phyloP scores from a whole-genome alignment of 30 jellyfish, hydroid and myxozoan species.

The Hydractinia echinata region DNA sequence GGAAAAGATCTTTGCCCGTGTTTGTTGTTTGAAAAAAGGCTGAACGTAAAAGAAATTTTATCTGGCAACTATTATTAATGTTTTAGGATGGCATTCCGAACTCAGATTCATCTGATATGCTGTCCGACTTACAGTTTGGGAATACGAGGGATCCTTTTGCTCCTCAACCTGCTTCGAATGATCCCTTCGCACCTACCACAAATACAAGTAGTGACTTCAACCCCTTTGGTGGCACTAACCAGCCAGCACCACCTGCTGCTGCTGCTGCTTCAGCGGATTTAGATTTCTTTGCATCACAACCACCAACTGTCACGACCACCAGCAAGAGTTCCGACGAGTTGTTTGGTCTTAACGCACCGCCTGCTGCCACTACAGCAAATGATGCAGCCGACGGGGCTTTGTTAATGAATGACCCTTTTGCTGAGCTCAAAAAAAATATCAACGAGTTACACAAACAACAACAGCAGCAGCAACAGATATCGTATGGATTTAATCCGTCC shows the following conservation, averaged over 20 bases:
- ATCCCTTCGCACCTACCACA: neutral
- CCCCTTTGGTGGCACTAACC: slow-evolving; percentile 16
- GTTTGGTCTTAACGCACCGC: slow-evolving; percentile 4
- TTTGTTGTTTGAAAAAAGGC: too few relatives aligned
- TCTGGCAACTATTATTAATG: neutral
- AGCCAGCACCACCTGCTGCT: neutral
- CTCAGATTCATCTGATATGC: slow-evolving; percentile 27
- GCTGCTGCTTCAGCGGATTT: neutral
- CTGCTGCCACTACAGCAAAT: slow-evolving; percentile 14
- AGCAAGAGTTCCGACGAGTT: neutral
- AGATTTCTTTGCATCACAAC: slow-evolving; percentile 26
- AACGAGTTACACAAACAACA: slow-evolving; percentile 45
- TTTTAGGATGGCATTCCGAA: slow-evolving; percentile 7
- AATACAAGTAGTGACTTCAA: neutral
- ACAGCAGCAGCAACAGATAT: slow-evolving; percentile 23
- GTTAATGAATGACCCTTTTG: slow-evolving; percentile 41
- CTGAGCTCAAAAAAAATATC: slow-evolving; percentile 35
- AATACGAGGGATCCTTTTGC: neutral
- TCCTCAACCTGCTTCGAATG: neutral
- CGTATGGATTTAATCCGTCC: slow-evolving; percentile 17
- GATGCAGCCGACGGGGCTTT: neutral
- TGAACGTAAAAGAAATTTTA: too few relatives aligned
- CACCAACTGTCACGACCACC: neutral
- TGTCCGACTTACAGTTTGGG: slow-evolving; percentile 9
- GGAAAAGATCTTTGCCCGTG: too few relatives aligned